A percentile compares a stretch with the other conserved stretches of the same genome.
phyloP scores from a whole-genome alignment of 37 sponge, comb jelly and placozoan genomes.

The Tethya wilhelma region DNA sequence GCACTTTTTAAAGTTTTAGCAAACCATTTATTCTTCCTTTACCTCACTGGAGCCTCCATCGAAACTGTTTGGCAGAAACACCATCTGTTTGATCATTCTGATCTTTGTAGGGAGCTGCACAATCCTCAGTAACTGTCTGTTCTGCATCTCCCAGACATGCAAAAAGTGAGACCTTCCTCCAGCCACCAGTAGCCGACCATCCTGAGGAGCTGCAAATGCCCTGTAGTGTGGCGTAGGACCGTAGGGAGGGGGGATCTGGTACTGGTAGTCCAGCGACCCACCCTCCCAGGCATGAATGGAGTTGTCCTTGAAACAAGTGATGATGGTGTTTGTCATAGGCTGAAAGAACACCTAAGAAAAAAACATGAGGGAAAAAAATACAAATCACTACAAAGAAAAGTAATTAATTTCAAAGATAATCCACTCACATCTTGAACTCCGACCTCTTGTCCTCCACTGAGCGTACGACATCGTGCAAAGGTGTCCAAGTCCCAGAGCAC shows the following conservation, averaged over 20 bases:
- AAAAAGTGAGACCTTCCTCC: slow-evolving; percentile 84
- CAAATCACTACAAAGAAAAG: neutral
- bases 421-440: slow-evolving; percentile 89
- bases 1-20: too few species aligned
- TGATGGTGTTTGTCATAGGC: slow-evolving; percentile 73
- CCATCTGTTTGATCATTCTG: slow-evolving; percentile 60
- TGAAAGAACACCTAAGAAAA: slow-evolving; percentile 85
- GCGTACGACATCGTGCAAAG: slow-evolving; percentile 61
- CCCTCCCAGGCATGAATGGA: slow-evolving; percentile 94
- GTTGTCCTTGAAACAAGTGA: slow-evolving; percentile 97
- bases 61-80: slow-evolving; percentile 63
- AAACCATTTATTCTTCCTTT: neutral
- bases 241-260: slow-evolving; percentile 73
- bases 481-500: slow-evolving; percentile 91
- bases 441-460: slow-evolving; percentile 91
- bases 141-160: slow-evolving; percentile 86
- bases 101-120: slow-evolving; percentile 86
- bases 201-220: slow-evolving; percentile 67
- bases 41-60: slow-evolving; percentile 75
- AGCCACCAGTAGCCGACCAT: slow-evolving; percentile 81
- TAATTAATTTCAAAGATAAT: neutral
- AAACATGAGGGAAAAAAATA: neutral
- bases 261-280: slow-evolving; percentile 87
- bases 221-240: slow-evolving; percentile 61
- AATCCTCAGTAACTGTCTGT: slow-evolving; percentile 60